Conservation (phyloP, 2,113 vertebrate species). For the Synchiropus splendidus region DNA sequence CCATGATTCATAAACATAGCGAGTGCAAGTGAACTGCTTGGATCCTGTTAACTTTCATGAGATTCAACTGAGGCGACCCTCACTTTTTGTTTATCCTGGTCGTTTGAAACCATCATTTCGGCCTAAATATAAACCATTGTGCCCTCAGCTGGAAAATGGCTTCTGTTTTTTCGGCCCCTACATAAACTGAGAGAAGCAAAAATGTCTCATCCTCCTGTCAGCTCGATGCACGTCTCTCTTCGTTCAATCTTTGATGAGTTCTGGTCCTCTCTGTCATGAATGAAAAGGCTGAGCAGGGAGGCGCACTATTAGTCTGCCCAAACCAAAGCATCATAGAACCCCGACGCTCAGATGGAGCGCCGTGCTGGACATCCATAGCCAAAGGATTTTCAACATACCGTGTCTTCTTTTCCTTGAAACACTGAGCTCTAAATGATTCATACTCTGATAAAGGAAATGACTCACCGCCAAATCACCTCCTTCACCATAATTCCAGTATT, state of each 20-base stretch:
- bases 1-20: conserved; percentile 37
- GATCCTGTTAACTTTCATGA: too few species aligned
- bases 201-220: conserved; percentile 17
- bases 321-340: too few species aligned
- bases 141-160: conserved; percentile 41
- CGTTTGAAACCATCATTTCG: conserved; percentile 15
- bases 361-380: too few species aligned
- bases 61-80: conserved; percentile 1
- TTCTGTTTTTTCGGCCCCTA: conserved; percentile 17
- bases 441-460: conserved; percentile 13
- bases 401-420: too few species aligned
- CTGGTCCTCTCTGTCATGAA: conserved; percentile 31
- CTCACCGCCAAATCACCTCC: conserved; percentile 1
- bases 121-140: conserved; percentile 30
- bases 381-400: too few species aligned
- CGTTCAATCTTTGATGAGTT: conserved; percentile 51
- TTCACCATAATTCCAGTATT: not conserved
- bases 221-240: conserved; percentile 24
- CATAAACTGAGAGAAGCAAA: conserved; percentile 24
- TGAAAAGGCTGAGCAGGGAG: too few species aligned
- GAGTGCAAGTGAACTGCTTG: too few species aligned
- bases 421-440: too few species aligned
- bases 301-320: too few species aligned
- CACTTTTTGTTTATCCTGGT: conserved; percentile 18
- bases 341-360: too few species aligned